These are phyloP conservation scores for Perca schrenkii DNA, from an alignment of 2,113 vertebrate species.

Conservation along the genomic window DNA sequence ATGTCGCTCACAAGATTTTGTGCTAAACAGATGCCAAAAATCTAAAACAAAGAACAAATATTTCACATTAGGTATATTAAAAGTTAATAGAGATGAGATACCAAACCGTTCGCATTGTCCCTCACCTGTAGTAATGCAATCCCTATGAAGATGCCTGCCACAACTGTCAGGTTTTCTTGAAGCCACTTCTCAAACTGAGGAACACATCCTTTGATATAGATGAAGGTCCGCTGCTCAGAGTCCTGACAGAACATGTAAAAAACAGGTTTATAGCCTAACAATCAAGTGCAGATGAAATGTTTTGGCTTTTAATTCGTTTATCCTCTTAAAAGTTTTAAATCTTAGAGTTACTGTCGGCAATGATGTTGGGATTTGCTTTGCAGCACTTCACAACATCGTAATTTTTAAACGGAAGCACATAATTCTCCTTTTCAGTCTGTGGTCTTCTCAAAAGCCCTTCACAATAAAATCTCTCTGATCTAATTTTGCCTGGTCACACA, in stretches of 20 bases:
- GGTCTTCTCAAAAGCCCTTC: conserved; percentile 6
- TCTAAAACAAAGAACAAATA: conserved; percentile 80
- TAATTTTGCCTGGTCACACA: neutral
- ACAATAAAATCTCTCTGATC: conserved; percentile 29
- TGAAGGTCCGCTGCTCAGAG: conserved; percentile 94
- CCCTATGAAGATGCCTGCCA: conserved; percentile 98
- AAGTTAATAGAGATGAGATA: neutral
- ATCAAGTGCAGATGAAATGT: neutral
- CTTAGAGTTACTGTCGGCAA: neutral
- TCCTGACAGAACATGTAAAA: conserved; percentile 83
- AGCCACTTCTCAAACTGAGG: conserved; percentile 99
- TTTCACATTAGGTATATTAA: neutral
- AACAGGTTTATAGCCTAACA: neutral
- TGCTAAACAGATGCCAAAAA: conserved; percentile 98
- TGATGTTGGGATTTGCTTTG: neutral
- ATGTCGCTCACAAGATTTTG: conserved; percentile 99
- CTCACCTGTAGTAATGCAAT: conserved; percentile 96
- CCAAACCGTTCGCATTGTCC: neutral
- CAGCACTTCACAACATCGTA: neutral
- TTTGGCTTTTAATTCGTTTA: neutral
- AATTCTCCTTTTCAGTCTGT: conserved; percentile 3
- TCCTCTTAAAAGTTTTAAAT: neutral
- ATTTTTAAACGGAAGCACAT: conserved; percentile 17
- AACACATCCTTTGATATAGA: conserved; percentile 98
- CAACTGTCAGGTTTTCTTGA: conserved; percentile 98